A percentile compares a stretch with the other conserved stretches of the same genome.
These are phyloP conservation scores for Pteronotus mesoamericanus DNA, from an alignment of 2,797 vertebrate genomes.

Conservation along the genomic window DNA sequence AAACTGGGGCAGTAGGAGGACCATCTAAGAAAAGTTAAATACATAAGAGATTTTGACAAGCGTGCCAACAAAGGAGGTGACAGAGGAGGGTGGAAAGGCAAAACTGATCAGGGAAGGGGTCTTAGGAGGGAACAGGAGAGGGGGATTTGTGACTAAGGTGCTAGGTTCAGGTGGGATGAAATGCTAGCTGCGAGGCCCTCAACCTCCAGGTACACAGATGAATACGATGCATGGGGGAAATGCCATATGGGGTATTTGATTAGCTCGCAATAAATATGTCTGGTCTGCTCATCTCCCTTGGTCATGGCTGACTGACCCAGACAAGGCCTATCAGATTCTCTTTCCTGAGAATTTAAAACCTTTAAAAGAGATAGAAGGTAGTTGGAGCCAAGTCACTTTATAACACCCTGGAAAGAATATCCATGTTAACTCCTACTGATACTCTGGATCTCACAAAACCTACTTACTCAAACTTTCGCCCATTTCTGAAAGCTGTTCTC, in stretches of 20 bases:
- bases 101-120: not conserved
- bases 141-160: not conserved
- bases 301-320: not conserved
- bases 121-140: not conserved
- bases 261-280: not conserved
- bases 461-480: not conserved
- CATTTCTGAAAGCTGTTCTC: not conserved
- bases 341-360: constrained; percentile 14
- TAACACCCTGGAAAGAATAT: not conserved
- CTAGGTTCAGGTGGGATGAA: not conserved
- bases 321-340: not conserved
- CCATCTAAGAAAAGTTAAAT: not conserved
- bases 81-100: not conserved
- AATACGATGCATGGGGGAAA: not conserved
- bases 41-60: not conserved
- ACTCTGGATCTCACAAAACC: not conserved
- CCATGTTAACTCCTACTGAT: not conserved
- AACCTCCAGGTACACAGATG: not conserved
- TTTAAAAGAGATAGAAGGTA: not conserved
- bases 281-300: not conserved
- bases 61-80: not conserved
- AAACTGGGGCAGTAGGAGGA: not conserved
- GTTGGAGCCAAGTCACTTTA: not conserved
- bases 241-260: not conserved
- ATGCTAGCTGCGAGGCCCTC: not conserved